Percentiles rank a stretch among this genome's conserved stretches.
These are phyloP conservation scores for Tor tambroides DNA, from an alignment of 2,113 vertebrate species.

Conservation along the genomic window DNA sequence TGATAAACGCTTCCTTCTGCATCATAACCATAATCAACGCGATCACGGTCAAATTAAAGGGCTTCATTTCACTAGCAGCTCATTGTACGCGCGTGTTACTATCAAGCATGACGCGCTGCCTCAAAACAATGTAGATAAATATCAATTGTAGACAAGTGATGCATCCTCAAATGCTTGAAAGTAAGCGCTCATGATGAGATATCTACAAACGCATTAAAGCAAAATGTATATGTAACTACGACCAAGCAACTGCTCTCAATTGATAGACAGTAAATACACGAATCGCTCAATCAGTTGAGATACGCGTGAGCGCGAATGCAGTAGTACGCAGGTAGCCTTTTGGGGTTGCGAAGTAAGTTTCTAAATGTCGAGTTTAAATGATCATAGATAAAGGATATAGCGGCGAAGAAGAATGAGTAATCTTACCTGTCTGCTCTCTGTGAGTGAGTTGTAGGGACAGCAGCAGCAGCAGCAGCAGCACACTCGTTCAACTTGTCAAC, in stretches of 20 bases:
- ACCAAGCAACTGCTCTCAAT: not conserved
- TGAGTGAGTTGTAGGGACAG: constrained; percentile 24
- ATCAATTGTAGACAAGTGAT: constrained; percentile 3
- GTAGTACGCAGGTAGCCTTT: not conserved
- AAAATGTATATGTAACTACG: not conserved
- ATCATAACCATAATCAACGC: not conserved
- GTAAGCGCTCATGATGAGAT: not conserved
- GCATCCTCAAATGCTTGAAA: not conserved
- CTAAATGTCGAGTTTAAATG: not conserved
- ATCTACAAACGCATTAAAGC: not conserved
- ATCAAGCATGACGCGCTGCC: constrained; percentile 33
- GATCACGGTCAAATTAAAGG: constrained; percentile 18
- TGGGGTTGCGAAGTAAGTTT: constrained; percentile 12
- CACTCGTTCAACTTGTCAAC: constrained; percentile 41
- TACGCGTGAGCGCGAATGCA: not conserved
- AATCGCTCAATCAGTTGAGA: constrained; percentile 6
- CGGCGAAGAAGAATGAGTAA: not conserved
- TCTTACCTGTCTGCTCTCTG: constrained; percentile 19
- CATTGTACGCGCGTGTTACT: constrained; percentile 32
- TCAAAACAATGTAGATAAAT: not conserved
- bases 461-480: not conserved
- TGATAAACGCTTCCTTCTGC: not conserved
- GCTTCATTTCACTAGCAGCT: not conserved
- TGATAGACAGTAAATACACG: not conserved
- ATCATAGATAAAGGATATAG: not conserved